A percentile compares a stretch with the other conserved stretches of the same genome.
phyloP scores from a whole-genome alignment of 2,888 invertebrate genomes.

The Carpatolechia fugitivella region DNA sequence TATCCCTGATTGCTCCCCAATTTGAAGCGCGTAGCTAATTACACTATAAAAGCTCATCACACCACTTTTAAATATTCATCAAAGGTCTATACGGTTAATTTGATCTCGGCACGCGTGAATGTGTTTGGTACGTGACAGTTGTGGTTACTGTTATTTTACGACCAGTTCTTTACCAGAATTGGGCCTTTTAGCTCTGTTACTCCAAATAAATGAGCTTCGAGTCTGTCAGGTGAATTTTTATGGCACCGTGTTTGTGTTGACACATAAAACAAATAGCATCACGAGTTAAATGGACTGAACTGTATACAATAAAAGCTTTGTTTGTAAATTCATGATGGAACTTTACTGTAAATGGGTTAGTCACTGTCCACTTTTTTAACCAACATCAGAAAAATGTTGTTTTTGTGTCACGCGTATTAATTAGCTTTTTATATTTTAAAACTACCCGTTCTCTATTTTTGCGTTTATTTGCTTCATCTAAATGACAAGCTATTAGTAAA shows the following conservation, averaged over 20 bases:
- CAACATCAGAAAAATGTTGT: no score
- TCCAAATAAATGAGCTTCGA: slow-evolving; percentile 5
- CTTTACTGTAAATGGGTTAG: neutral
- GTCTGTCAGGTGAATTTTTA: slow-evolving; percentile 11
- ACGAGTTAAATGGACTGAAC: neutral
- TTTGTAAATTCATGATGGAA: neutral
- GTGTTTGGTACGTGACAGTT: slow-evolving; percentile 38
- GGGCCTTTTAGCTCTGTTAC: slow-evolving; percentile 7
- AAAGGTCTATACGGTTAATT: neutral
- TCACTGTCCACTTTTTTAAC: no score
- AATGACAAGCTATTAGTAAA: no score
- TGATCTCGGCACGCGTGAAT: slow-evolving; percentile 32
- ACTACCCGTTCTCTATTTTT: no score
- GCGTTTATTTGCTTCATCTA: no score
- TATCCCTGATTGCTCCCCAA: neutral
- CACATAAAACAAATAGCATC: neutral
- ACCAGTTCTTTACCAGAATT: slow-evolving; percentile 1
- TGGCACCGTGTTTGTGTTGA: neutral
- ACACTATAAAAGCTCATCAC: neutral
- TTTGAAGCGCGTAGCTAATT: neutral
- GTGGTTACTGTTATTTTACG: slow-evolving; percentile 32
- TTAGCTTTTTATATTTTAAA: no score
- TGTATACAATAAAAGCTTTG: neutral
- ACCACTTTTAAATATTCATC: neutral
- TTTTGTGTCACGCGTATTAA: no score